These are phyloP conservation scores for Dicranocentrus wangi DNA, from an alignment of 2,888 invertebrate species.

Conservation along the genomic window DNA sequence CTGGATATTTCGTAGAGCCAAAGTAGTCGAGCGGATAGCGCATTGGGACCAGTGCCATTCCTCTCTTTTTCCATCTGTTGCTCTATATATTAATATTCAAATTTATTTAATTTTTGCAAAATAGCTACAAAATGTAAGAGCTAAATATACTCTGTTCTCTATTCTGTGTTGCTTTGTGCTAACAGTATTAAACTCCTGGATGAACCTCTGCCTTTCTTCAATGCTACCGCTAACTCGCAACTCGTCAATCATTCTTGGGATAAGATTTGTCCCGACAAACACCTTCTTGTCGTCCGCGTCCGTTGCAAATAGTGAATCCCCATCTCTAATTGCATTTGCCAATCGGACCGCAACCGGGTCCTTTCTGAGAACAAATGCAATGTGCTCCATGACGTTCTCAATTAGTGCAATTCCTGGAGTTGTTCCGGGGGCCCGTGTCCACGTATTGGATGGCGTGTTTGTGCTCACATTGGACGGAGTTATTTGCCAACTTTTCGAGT, in stretches of 20 bases:
- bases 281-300: background rate
- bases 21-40: conserved; percentile 78
- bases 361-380: conserved; percentile 78
- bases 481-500: conserved; percentile 75
- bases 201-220: conserved; percentile 77
- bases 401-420: conserved; percentile 80
- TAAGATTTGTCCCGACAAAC: conserved; percentile 74
- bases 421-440: conserved; percentile 76
- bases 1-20: conserved; percentile 75
- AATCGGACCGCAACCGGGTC: conserved; percentile 79
- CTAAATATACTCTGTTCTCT: no score
- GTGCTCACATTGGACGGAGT: conserved; percentile 74
- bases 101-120: background rate
- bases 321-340: conserved; percentile 77
- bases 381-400: conserved; percentile 82
- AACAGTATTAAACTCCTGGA: conserved; percentile 80
- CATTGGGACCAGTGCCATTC: conserved; percentile 68
- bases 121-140: background rate
- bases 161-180: no score
- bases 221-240: conserved; percentile 79
- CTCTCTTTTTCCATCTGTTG: conserved; percentile 72
- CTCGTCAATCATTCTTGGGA: conserved; percentile 78
- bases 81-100: conserved; percentile 41
- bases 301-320: conserved; percentile 72
- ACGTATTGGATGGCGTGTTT: conserved; percentile 75